Evolutionary conservation across 2,113 vertebrate genomes (phyloP).

Genomic region (Gallinago media): DNA sequence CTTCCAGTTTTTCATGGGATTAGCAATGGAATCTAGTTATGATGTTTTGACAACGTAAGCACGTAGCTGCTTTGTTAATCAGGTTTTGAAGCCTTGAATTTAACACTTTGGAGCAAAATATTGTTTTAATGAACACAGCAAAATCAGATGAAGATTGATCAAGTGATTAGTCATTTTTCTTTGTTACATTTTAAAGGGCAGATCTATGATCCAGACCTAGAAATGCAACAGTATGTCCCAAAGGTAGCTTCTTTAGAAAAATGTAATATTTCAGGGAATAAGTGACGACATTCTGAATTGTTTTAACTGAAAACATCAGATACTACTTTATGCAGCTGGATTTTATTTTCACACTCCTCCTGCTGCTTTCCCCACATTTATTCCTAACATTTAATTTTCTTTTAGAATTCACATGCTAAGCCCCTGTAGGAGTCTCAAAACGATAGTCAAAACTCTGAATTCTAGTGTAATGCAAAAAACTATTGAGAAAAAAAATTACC

Average conservation of each 20-base stretch:
- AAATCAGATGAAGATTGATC: background rate
- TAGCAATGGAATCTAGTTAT: background rate
- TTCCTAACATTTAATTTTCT: conserved; percentile 61
- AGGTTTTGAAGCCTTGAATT: background rate
- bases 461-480: conserved; percentile 18
- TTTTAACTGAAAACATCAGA: background rate
- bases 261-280: background rate
- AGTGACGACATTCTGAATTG: background rate
- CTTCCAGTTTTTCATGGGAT: background rate
- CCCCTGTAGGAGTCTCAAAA: conserved; percentile 26
- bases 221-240: background rate
- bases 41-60: background rate
- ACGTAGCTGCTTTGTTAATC: background rate
- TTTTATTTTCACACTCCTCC: background rate
- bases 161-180: background rate
- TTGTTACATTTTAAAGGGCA: background rate
- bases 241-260: background rate
- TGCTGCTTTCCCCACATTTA: background rate
- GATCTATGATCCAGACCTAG: background rate
- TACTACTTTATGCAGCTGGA: background rate
- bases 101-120: background rate
- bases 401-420: conserved; percentile 48
- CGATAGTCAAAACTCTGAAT: background rate
- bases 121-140: background rate
- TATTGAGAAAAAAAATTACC: background rate